Evolutionary conservation across 2,113 vertebrate species (phyloP).

Genomic region (Cathartes aura): DNA sequence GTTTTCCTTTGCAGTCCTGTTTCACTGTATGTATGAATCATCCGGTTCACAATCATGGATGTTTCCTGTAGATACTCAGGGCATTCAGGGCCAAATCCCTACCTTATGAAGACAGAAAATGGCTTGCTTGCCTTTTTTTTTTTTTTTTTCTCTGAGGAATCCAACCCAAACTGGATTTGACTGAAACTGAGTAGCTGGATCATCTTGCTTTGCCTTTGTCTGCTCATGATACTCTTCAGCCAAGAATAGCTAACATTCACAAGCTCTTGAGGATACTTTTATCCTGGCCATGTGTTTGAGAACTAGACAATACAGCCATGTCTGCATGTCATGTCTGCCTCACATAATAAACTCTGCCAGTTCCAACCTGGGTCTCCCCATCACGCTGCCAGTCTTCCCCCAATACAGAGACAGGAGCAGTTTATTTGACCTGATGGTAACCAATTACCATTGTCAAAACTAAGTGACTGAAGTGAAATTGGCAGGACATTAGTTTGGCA

Average conservation of each 20-base stretch:
- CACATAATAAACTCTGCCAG: background rate
- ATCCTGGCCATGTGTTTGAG: background rate
- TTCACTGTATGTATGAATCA: background rate
- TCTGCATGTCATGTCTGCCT: background rate
- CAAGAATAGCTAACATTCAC: background rate
- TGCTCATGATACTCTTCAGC: background rate
- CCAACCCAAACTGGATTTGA: background rate
- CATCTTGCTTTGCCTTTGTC: background rate
- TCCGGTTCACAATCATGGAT: background rate
- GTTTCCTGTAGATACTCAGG: background rate
- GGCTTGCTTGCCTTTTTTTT: background rate
- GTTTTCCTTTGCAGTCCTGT: background rate
- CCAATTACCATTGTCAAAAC: background rate
- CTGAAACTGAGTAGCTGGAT: background rate
- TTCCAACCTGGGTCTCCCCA: background rate
- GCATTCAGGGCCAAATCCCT: background rate
- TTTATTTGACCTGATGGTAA: rapidly evolving
- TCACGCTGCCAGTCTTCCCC: background rate
- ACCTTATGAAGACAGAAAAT: background rate
- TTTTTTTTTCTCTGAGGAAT: background rate
- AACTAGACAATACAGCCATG: background rate
- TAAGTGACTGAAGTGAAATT: background rate
- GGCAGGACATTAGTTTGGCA: background rate
- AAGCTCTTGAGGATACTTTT: background rate
- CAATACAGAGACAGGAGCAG: rapidly evolving